These are phyloP conservation scores for Typhlomys cinereus DNA, from an alignment of 2,113 vertebrate genomes.

Conservation along the genomic window DNA sequence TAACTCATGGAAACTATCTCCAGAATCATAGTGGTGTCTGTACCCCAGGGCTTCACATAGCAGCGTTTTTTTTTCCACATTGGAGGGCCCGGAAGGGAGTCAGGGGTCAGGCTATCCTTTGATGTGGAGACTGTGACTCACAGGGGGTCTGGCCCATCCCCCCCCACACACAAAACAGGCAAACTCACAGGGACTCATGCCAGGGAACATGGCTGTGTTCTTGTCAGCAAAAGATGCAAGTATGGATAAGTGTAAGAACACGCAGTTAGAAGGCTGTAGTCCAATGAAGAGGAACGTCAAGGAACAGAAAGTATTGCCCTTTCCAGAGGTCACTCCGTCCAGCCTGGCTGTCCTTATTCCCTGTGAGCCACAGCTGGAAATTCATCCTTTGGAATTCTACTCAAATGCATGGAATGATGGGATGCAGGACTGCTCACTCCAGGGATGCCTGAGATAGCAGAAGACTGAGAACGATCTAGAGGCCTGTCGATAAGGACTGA, in stretches of 20 bases:
- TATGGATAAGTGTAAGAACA: not conserved
- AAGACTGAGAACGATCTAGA: not conserved
- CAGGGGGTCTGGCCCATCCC: not conserved
- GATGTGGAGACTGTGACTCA: not conserved
- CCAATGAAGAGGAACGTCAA: too few relatives aligned
- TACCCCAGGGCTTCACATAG: not conserved
- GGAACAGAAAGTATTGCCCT: not conserved
- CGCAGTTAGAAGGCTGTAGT: not conserved
- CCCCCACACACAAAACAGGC: accelerated
- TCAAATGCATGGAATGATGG: not conserved
- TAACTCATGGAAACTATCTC: not conserved
- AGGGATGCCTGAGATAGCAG: not conserved
- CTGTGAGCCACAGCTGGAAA: not conserved
- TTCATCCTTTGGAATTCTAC: not conserved
- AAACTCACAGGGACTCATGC: not conserved
- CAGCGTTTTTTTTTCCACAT: not conserved
- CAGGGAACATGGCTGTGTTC: not conserved
- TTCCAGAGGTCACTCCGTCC: accelerated
- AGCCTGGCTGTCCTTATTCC: accelerated
- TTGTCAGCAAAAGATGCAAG: not conserved
- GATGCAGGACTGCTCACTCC: accelerated
- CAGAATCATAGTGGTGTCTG: not conserved
- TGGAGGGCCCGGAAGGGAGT: not conserved
- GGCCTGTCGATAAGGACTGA: not conserved
- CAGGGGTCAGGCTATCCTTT: not conserved